A percentile compares a stretch with the other conserved stretches of the same genome.
phyloP scores from a whole-genome alignment of 2,113 vertebrate species.

The Hipposideros armiger region DNA sequence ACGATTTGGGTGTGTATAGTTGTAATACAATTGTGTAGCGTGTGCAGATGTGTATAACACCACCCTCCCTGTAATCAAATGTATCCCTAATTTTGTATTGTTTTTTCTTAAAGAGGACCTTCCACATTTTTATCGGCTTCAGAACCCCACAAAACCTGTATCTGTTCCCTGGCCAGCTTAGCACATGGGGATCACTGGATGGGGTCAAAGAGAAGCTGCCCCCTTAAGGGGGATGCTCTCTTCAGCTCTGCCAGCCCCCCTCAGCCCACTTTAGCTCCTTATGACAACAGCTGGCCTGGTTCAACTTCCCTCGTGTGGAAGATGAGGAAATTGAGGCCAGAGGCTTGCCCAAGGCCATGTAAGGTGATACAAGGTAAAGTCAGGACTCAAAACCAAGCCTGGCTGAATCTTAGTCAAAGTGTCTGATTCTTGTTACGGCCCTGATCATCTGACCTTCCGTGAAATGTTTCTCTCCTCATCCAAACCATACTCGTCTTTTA shows the following conservation, averaged over 20 bases:
- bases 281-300: background rate
- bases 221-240: too few species aligned
- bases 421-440: background rate
- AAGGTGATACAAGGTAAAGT: background rate
- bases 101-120: background rate
- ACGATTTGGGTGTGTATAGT: background rate
- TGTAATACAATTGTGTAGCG: background rate
- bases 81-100: background rate
- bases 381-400: background rate
- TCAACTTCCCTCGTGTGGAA: background rate
- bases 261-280: background rate
- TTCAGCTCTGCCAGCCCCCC: background rate
- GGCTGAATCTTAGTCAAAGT: background rate
- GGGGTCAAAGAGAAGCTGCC: background rate
- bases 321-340: background rate
- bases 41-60: background rate
- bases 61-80: background rate
- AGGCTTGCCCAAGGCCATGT: background rate
- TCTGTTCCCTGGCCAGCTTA: accelerated
- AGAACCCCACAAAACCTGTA: background rate
- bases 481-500: background rate
- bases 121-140: background rate
- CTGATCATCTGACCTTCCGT: background rate
- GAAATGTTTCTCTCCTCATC: background rate
- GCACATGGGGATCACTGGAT: accelerated